phyloP scores from a whole-genome alignment of 2,797 vertebrate species.

The Poecilia gillii region DNA sequence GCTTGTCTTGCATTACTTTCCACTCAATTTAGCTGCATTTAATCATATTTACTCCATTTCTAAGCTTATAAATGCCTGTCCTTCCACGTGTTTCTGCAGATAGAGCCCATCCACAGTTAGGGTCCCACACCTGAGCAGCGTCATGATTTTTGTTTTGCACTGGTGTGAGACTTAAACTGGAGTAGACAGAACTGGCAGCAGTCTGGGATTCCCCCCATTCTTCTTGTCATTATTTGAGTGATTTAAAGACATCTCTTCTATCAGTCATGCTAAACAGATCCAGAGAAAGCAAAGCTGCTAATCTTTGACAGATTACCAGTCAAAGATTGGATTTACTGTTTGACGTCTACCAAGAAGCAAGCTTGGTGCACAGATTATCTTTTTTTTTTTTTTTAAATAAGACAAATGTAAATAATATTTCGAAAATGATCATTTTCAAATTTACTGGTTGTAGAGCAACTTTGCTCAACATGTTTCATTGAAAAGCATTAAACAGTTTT shows the following conservation, averaged over 20 bases:
- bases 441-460: conserved; percentile 20
- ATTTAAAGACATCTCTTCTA: conserved; percentile 28
- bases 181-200: conserved; percentile 64
- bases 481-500: conserved; percentile 22
- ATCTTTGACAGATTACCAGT: not conserved
- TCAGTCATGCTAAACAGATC: conserved; percentile 17
- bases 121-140: conserved; percentile 89
- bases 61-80: not conserved
- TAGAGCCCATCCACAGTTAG: conserved; percentile 78
- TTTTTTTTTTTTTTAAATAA: conserved; percentile 1
- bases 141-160: conserved; percentile 87
- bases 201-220: conserved; percentile 29
- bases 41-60: not conserved
- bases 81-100: conserved; percentile 40
- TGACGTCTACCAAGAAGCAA: not conserved
- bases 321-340: conserved; percentile 8
- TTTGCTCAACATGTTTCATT: conserved; percentile 34
- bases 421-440: not conserved
- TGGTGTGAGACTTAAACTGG: conserved; percentile 90
- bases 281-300: conserved; percentile 4
- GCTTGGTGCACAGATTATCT: not conserved
- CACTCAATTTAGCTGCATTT: not conserved
- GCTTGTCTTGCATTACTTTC: not conserved
- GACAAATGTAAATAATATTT: not conserved
- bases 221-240: conserved; percentile 29